A percentile compares a stretch with the other conserved stretches of the same genome.
These are phyloP conservation scores for Sitta europaea DNA, from an alignment of 2,113 vertebrate genomes.

Conservation along the genomic window DNA sequence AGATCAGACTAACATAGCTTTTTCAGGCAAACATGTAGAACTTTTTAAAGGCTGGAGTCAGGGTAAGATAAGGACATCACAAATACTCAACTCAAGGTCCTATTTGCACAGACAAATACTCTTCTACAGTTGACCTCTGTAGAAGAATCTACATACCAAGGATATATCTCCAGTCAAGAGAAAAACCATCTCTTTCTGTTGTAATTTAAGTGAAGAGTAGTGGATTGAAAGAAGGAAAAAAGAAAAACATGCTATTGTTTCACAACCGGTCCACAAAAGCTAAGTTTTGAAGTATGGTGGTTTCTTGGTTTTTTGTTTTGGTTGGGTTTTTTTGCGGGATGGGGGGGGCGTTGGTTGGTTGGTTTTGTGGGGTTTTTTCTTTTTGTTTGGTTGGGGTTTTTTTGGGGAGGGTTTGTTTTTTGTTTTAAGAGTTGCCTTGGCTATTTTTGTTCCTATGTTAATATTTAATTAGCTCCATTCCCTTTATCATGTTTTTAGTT, in stretches of 20 bases:
- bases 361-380: not conserved
- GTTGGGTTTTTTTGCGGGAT: not conserved
- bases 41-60: not conserved
- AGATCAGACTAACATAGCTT: not conserved
- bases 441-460: not conserved
- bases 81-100: not conserved
- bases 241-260: not conserved
- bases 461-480: not conserved
- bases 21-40: not conserved
- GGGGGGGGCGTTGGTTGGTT: not conserved
- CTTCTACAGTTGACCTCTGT: not conserved
- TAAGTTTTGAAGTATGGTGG: not conserved
- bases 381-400: not conserved
- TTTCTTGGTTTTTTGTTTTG: not conserved
- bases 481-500: not conserved
- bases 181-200: not conserved
- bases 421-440: not conserved
- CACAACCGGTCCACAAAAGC: not conserved
- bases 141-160: not conserved
- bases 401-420: not conserved
- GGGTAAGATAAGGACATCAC: not conserved
- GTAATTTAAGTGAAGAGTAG: not conserved
- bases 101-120: not conserved
- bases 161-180: not conserved
- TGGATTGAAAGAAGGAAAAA: not conserved